Conservation (phyloP, 2,113 vertebrate species). For the Chlamydotis undulata region DNA sequence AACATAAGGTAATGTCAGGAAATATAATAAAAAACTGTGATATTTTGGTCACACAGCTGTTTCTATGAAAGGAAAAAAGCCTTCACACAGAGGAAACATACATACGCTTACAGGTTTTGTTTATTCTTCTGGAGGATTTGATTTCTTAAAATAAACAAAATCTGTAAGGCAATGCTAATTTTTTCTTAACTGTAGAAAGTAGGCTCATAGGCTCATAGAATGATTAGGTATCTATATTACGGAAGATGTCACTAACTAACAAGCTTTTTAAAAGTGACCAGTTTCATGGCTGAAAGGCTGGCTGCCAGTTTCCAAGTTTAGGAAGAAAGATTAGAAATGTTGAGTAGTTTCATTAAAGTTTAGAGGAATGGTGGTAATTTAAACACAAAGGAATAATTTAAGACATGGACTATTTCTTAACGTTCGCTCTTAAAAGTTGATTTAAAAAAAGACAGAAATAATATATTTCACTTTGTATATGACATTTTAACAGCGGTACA, state of each 20-base stretch:
- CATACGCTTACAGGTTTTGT: not conserved
- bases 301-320: not conserved
- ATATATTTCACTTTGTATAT: not conserved
- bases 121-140: not conserved
- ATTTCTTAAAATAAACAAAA: slow-evolving; percentile 44
- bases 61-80: not conserved
- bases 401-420: not conserved
- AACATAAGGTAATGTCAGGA: not conserved
- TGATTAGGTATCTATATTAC: not conserved
- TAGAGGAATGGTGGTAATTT: not conserved
- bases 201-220: too few relatives aligned
- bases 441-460: not conserved
- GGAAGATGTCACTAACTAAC: not conserved
- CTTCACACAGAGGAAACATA: not conserved
- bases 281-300: not conserved
- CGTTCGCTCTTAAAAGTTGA: not conserved
- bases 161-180: not conserved
- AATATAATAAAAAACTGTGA: not conserved
- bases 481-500: not conserved
- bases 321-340: not conserved
- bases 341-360: not conserved
- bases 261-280: not conserved
- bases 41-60: slow-evolving; percentile 6
- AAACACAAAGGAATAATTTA: not conserved
- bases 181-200: not conserved